Conservation (phyloP, 2,113 vertebrate species). For the Melanocharis versteri region DNA sequence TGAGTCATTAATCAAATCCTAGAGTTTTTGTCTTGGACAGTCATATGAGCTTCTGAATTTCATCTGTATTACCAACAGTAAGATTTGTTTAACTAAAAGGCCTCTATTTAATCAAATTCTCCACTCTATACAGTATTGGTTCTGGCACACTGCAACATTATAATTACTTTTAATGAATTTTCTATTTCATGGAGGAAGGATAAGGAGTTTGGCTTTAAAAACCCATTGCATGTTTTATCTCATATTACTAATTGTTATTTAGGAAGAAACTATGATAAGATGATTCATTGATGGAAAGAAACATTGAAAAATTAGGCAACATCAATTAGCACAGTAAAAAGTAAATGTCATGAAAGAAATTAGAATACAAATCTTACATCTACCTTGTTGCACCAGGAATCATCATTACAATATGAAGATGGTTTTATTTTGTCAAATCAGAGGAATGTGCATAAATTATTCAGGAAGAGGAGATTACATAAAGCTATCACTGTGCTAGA, state of each 20-base stretch:
- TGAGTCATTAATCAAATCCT: not conserved
- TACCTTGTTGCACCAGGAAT: not conserved
- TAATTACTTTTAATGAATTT: not conserved
- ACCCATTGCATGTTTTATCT: not conserved
- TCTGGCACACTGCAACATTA: not conserved
- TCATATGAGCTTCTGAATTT: not conserved
- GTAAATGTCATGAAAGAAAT: not conserved
- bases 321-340: not conserved
- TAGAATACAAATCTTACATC: not conserved
- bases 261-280: not conserved
- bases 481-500: not conserved
- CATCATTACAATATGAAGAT: not conserved
- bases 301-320: not conserved
- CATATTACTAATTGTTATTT: not conserved
- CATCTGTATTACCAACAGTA: not conserved
- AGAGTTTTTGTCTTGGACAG: not conserved
- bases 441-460: not conserved
- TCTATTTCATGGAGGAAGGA: not conserved
- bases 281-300: not conserved
- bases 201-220: not conserved
- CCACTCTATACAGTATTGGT: not conserved
- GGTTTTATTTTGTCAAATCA: not conserved
- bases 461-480: not conserved
- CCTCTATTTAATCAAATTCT: constrained; percentile 3
- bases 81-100: not conserved